phyloP scores from a whole-genome alignment of 2,888 invertebrate species.

The Hydriomena furcata region DNA sequence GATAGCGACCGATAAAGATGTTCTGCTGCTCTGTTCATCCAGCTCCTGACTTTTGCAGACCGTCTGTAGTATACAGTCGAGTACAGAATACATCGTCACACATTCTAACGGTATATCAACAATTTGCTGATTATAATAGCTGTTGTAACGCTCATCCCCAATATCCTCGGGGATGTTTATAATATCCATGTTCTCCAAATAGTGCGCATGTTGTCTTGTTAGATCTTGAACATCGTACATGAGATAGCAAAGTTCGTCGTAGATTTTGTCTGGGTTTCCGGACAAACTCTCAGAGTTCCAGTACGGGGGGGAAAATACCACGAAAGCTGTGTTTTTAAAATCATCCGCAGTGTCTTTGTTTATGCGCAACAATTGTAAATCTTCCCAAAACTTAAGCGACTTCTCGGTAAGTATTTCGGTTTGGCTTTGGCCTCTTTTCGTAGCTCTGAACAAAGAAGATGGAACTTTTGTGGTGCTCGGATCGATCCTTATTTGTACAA shows the following conservation, averaged over 20 bases:
- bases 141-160: constrained; percentile 37
- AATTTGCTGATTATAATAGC: constrained; percentile 50
- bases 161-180: constrained; percentile 53
- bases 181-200: constrained; percentile 72
- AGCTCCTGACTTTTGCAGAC: constrained; percentile 44
- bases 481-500: constrained; percentile 72
- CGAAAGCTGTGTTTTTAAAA: constrained; percentile 70
- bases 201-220: constrained; percentile 71
- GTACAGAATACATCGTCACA: constrained; percentile 60
- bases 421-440: constrained; percentile 70
- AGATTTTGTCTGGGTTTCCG: constrained; percentile 66
- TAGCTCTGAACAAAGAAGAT: constrained; percentile 51
- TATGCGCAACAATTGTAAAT: constrained; percentile 62
- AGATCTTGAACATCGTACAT: constrained; percentile 82
- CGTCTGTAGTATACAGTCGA: constrained; percentile 62
- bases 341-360: constrained; percentile 50
- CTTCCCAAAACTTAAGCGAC: constrained; percentile 65
- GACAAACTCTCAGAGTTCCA: constrained; percentile 55
- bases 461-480: constrained; percentile 49
- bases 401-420: constrained; percentile 61
- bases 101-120: constrained; percentile 63
- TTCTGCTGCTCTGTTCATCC: constrained; percentile 43
- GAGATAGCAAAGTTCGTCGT: constrained; percentile 76
- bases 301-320: constrained; percentile 71
- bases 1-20: constrained; percentile 45